A percentile compares a stretch with the other conserved stretches of the same genome.
These are phyloP conservation scores for Drosophila lacicola DNA, from an alignment of 2,888 invertebrate species.

Conservation along the genomic window DNA sequence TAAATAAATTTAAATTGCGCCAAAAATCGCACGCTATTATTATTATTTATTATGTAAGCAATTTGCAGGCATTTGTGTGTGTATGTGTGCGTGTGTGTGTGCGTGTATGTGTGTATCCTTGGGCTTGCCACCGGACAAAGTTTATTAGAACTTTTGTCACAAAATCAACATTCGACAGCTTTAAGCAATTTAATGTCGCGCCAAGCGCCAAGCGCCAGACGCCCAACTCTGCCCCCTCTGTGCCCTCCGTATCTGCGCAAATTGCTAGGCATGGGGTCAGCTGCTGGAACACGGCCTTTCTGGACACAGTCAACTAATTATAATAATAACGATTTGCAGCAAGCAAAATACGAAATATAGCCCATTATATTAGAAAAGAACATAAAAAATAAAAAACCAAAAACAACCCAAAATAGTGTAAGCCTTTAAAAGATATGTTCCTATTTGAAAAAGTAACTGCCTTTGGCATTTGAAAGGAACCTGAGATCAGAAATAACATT, in stretches of 20 bases:
- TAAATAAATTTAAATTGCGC: conserved; percentile 80
- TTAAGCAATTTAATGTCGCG: conserved; percentile 50
- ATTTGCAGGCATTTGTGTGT: conserved; percentile 60
- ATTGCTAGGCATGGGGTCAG: background rate
- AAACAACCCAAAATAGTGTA: too few relatives aligned
- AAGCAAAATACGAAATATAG: background rate
- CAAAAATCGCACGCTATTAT: conserved; percentile 80
- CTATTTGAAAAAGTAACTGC: too few relatives aligned
- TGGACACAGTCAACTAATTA: background rate
- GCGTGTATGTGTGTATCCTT: conserved; percentile 2
- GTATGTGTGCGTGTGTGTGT: conserved; percentile 2
- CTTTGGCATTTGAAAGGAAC: too few relatives aligned
- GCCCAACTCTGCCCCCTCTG: background rate
- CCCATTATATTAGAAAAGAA: too few relatives aligned
- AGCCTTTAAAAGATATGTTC: too few relatives aligned
- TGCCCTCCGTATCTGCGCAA: background rate
- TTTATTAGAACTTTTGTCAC: conserved; percentile 68
- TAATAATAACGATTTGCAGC: conserved; percentile 3
- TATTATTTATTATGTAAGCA: conserved; percentile 80
- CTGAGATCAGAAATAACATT: too few relatives aligned
- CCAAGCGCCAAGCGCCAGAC: conserved; percentile 9
- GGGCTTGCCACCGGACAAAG: conserved; percentile 27
- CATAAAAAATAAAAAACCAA: too few relatives aligned
- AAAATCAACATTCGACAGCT: conserved; percentile 54
- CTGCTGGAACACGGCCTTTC: background rate